Evolutionary conservation across 2,888 invertebrate genomes (phyloP), one percentile per base, ranked within the genome.

Genomic region (Spisula solida): DNA sequence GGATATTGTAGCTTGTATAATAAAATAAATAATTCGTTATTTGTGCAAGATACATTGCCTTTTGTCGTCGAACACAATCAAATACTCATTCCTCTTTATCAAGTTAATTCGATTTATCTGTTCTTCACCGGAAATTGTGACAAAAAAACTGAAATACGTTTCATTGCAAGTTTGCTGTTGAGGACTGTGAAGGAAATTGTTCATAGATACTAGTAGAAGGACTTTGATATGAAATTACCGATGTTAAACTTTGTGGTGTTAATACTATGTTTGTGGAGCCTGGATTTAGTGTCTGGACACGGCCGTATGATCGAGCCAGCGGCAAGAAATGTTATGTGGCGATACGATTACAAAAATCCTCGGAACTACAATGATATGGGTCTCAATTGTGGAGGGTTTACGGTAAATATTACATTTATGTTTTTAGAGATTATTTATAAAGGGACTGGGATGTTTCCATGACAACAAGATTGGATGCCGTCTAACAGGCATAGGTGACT

Each of bases 301-400:
- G 93, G 93, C 20, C 86, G 93, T 0, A 84, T 93, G 86, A 84
- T 92, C 25, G 91, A 91, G 34, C 93, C 93, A 4, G 90, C 93
- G 29, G 81, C 91, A 18, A 82, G 93, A 41, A 91, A 91, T 66
- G 79, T 79, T 0, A 93, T 93, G 93, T 93, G 93, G 93, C 66
- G 91, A 79, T 90, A 82, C 31, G 87, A 90, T 14, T 93, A 92
- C 86, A 90, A 90, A 25, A 93, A 90, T 79, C 93, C 93, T 0
- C 41, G 91, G 31, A 93, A 93, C 60, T 93, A 92, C 78, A 93
- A 93, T 78, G 92, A 93, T 34, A 93, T 92, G 89, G 93, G 93
- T 1, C 82, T 93, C 4, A 93, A 93, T 80, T 93, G 93, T 81
- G 93, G 93, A 5, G 93, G 93, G 6, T 93, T 93, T 84, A 88